Percentiles rank a stretch among this genome's conserved stretches.
phyloP scores from a whole-genome alignment of 2,797 vertebrate species.

The Pipistrellus pipistrellus region DNA sequence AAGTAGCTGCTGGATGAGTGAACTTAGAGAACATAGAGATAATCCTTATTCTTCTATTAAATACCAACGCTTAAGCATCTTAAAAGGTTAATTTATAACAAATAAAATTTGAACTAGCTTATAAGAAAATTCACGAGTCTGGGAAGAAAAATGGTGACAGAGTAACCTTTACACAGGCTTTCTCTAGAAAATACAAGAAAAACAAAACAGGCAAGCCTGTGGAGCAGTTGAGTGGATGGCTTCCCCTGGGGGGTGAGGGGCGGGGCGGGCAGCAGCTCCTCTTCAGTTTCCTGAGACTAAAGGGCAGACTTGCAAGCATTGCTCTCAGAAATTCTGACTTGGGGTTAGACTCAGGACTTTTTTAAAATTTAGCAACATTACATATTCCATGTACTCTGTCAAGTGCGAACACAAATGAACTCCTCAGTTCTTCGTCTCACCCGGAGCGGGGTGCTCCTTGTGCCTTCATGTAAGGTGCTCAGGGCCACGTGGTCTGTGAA shows the following conservation, averaged over 20 bases:
- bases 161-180: neutral
- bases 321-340: neutral
- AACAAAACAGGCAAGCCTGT: neutral
- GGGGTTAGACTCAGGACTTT: neutral
- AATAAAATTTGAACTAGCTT: neutral
- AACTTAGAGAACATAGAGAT: neutral
- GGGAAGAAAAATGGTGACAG: slow-evolving; percentile 2
- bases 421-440: neutral
- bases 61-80: neutral
- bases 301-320: neutral
- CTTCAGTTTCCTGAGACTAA: neutral
- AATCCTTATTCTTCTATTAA: neutral
- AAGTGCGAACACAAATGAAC: neutral
- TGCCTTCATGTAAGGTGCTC: neutral
- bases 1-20: neutral
- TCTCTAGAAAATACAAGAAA: neutral
- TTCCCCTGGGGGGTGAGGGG: neutral
- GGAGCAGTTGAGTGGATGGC: neutral
- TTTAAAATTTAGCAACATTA: neutral
- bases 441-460: neutral
- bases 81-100: neutral
- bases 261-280: neutral
- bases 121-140: neutral
- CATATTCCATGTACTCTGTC: neutral
- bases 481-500: neutral